phyloP scores from a whole-genome alignment of 2,888 invertebrate genomes.

The Hyles lineata region DNA sequence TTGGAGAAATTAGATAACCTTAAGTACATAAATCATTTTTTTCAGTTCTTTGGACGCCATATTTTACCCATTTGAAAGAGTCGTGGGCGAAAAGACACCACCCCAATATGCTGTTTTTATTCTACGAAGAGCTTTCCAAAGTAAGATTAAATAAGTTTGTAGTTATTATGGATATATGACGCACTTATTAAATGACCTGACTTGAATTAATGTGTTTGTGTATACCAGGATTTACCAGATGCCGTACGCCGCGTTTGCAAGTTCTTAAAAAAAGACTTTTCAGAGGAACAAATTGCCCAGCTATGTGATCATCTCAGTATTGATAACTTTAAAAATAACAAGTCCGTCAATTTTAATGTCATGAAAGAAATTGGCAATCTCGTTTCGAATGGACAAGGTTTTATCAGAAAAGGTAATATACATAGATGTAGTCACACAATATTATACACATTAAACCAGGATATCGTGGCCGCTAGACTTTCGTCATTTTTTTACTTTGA shows the following conservation, averaged over 20 bases:
- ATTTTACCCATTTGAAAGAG: constrained; percentile 91
- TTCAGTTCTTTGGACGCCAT: constrained; percentile 90
- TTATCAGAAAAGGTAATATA: constrained; percentile 48
- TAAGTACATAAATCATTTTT: no score
- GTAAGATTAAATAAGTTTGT: constrained; percentile 60
- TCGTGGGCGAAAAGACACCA: constrained; percentile 88
- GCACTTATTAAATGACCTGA: not conserved
- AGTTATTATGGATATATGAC: not conserved
- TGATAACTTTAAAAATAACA: constrained; percentile 92
- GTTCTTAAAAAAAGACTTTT: constrained; percentile 86
- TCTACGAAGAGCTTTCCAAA: constrained; percentile 91
- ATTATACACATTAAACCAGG: no score
- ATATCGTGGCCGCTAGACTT: no score
- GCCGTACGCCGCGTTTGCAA: constrained; percentile 84
- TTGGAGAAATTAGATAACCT: no score
- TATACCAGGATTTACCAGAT: constrained; percentile 83
- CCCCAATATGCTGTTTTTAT: constrained; percentile 89
- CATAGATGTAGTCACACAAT: no score
- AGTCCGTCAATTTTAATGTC: constrained; percentile 89
- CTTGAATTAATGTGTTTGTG: not conserved
- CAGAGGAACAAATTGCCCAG: constrained; percentile 83
- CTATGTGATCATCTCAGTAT: constrained; percentile 91
- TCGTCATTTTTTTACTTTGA: no score
- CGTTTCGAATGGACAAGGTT: constrained; percentile 84
- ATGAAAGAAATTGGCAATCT: constrained; percentile 86